Evolutionary conservation across 1,140 invertebrate genomes (phyloP), one percentile per base, ranked within the genome.

Genomic region (Drosophila novamexicana): DNA sequence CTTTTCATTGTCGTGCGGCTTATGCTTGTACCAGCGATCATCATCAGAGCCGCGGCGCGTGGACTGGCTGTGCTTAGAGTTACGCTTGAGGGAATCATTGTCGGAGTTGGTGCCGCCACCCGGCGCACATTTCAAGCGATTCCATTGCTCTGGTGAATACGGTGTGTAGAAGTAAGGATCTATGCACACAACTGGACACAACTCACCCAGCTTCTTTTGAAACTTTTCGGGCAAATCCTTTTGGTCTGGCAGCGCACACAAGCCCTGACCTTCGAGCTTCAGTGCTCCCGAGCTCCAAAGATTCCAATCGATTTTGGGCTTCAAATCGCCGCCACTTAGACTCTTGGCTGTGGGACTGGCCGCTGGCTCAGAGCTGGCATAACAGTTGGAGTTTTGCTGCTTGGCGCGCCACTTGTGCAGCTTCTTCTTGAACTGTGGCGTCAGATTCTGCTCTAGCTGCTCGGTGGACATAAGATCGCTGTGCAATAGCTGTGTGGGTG

Each of bases 351-450:
- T 92, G 18, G 83, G 83, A 72, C 83, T 86, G 8, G 69, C 53
- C 1, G 84, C 79, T 4, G 83, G 66, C 7, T 90, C 82, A 5
- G 93, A 81, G 34, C 91, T 78, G 42, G 75, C 64, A 18, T 79
- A 74, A 12, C 58, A 63, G 12, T 65, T 73, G 14, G 85, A 66
- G 56, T 57, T 84, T 40, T 91, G 93, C 18, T 95, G 95, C 81
- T 96, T 96, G 79, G 95, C 95, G n/a, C 95, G 95, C 97, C 96
- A 97, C 85, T 97, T 97, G 73, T 96, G 94, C 1, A 97, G 92
- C 91, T 97, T 97, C 92, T 96, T 96, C 42, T 95, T 94, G 90
- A 97, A 97, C 69, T 97, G 96, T 0, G 95, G 94, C 2, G 96
- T 95, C 4, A 97, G 86, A 78, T 96, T 94, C 49, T 96, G 95